Conservation (phyloP, 1,140 invertebrate species). For the Colletes gigas region DNA sequence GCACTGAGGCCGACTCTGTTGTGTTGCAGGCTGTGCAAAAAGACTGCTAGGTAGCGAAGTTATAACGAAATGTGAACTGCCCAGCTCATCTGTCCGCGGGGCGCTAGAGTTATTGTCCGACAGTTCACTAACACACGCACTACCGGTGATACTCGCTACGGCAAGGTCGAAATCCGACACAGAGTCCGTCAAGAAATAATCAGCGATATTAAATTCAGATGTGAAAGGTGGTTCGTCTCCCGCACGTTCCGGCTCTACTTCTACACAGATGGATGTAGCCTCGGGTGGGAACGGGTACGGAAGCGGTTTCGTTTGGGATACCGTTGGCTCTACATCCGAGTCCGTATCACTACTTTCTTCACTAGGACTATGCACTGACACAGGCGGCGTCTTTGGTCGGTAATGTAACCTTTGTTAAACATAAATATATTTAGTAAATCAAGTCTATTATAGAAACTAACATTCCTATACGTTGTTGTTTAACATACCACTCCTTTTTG, state of each 20-base stretch:
- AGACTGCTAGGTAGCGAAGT: constrained; percentile 64
- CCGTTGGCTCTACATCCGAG: constrained; percentile 60
- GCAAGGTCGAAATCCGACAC: constrained; percentile 74
- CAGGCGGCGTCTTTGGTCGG: constrained; percentile 87
- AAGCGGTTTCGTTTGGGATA: constrained; percentile 62
- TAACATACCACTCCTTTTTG: constrained; percentile 74
- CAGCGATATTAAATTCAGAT: constrained; percentile 79
- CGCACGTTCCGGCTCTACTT: constrained; percentile 74
- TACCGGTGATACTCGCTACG: constrained; percentile 48
- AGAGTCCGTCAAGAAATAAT: constrained; percentile 75
- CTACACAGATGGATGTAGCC: constrained; percentile 79
- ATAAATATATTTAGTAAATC: constrained; percentile 16
- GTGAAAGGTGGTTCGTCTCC: constrained; percentile 77
- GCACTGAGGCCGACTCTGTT: constrained; percentile 71
- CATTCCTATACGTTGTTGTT: constrained; percentile 55
- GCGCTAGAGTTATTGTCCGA: constrained; percentile 61
- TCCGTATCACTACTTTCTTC: constrained; percentile 74
- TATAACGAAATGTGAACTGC: constrained; percentile 75
- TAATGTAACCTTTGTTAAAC: constrained; percentile 85
- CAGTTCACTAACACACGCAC: constrained; percentile 53
- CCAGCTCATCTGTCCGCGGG: constrained; percentile 73
- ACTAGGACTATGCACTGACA: constrained; percentile 70
- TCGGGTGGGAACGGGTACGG: constrained; percentile 78
- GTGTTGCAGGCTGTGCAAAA: constrained; percentile 63
- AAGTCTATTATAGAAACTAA: background rate